A percentile compares a stretch with the other conserved stretches of the same genome.
Evolutionary conservation across 1,140 invertebrate genomes (phyloP).

Genomic region (Lepidurus packardi): DNA sequence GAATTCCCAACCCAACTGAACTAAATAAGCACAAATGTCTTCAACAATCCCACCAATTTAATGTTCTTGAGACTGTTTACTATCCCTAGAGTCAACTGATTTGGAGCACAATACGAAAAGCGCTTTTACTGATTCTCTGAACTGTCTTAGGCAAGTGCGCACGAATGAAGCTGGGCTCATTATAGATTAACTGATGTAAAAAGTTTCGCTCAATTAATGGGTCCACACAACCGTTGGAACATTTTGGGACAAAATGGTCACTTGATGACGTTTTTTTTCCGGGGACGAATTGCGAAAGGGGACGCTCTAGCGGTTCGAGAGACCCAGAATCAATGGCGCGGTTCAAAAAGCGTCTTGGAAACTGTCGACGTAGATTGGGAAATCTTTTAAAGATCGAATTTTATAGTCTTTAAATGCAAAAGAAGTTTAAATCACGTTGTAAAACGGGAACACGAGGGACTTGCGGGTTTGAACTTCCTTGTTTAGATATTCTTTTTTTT

Average conservation of each 20-base stretch:
- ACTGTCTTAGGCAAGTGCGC: not conserved
- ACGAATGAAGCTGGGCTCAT: conserved; percentile 2
- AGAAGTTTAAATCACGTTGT: not conserved
- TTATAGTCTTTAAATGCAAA: not conserved
- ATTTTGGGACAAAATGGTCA: not conserved
- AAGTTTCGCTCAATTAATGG: not conserved
- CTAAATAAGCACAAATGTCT: no score
- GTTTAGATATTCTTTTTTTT: not conserved
- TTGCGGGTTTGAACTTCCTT: not conserved
- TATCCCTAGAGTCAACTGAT: not conserved
- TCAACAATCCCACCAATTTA: no score
- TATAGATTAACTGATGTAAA: not conserved
- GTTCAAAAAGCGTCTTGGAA: not conserved
- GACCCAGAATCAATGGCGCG: not conserved
- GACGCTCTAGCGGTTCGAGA: not conserved
- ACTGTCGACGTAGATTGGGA: not conserved
- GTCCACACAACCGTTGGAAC: not conserved
- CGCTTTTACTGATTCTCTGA: not conserved
- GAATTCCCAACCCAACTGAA: no score
- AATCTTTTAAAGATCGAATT: not conserved
- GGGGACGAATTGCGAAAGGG: not conserved
- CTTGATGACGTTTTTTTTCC: not conserved
- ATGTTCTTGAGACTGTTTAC: not conserved
- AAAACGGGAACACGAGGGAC: not conserved
- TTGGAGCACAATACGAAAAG: not conserved